Conservation (phyloP, 2,113 vertebrate species). For the Colinus virginianus region DNA sequence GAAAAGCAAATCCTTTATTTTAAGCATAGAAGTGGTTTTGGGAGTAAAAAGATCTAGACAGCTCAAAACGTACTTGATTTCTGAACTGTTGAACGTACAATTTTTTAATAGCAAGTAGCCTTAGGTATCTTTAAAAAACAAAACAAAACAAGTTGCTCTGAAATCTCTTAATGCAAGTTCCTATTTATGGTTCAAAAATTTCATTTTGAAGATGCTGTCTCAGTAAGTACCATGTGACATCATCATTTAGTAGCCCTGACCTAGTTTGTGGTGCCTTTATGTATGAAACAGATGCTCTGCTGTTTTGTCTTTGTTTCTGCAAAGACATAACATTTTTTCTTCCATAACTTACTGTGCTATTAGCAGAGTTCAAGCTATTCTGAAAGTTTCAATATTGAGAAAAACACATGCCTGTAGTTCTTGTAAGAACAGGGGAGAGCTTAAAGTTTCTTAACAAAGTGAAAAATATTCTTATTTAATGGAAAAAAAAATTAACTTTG, state of each 20-base stretch:
- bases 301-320: slow-evolving; percentile 44
- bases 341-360: neutral
- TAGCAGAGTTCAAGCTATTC: neutral
- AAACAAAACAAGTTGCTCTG: neutral
- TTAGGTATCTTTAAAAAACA: neutral
- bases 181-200: neutral
- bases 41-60: neutral
- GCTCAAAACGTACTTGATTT: neutral
- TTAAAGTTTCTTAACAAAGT: neutral
- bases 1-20: neutral
- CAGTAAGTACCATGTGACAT: neutral
- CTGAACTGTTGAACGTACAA: neutral
- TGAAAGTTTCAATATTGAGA: neutral
- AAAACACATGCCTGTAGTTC: neutral
- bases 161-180: neutral
- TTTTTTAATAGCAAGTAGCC: neutral
- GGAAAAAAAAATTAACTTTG: neutral
- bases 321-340: slow-evolving; percentile 45
- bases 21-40: neutral
- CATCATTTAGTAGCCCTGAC: neutral
- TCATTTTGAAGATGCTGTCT: neutral
- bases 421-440: neutral
- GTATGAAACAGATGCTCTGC: neutral
- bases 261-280: neutral
- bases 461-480: neutral